phyloP scores from a whole-genome alignment of 2,113 vertebrate genomes.

The Elachura formosa region DNA sequence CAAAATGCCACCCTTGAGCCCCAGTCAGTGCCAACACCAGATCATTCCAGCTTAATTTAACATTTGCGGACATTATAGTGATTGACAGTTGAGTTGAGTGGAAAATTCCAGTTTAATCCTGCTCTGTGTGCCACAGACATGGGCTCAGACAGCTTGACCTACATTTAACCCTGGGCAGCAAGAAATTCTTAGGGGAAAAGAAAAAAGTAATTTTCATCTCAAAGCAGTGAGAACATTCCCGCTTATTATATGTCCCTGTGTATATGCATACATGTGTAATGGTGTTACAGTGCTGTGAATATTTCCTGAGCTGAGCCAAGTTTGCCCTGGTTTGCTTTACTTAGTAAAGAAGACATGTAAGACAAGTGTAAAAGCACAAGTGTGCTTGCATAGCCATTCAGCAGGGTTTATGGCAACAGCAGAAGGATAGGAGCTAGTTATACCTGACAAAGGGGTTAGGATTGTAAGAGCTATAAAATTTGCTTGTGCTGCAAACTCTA shows the following conservation, averaged over 20 bases:
- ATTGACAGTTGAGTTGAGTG: slow-evolving; percentile 29
- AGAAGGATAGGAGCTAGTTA: neutral
- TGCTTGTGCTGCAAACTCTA: neutral
- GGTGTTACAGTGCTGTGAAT: neutral
- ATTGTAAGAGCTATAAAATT: neutral
- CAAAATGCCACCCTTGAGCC: slow-evolving; percentile 2
- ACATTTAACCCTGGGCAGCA: slow-evolving; percentile 25
- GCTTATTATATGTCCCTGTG: neutral
- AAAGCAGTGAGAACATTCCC: neutral
- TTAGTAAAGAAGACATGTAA: neutral
- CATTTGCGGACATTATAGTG: slow-evolving; percentile 39
- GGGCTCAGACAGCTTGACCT: slow-evolving; percentile 57
- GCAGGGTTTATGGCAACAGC: neutral
- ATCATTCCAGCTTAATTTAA: slow-evolving; percentile 50
- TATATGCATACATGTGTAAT: neutral
- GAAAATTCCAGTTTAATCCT: slow-evolving; percentile 60
- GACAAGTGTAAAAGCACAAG: neutral
- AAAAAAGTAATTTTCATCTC: neutral
- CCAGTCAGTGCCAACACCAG: neutral
- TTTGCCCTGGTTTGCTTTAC: neutral
- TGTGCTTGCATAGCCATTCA: neutral
- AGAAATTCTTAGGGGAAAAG: neutral
- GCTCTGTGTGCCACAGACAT: slow-evolving; percentile 11
- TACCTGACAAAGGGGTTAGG: neutral
- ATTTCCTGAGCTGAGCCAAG: neutral